Percentiles rank a stretch among this genome's conserved stretches.
Conservation (phyloP, 2,113 vertebrate species). For the Eptatretus burgeri region DNA sequence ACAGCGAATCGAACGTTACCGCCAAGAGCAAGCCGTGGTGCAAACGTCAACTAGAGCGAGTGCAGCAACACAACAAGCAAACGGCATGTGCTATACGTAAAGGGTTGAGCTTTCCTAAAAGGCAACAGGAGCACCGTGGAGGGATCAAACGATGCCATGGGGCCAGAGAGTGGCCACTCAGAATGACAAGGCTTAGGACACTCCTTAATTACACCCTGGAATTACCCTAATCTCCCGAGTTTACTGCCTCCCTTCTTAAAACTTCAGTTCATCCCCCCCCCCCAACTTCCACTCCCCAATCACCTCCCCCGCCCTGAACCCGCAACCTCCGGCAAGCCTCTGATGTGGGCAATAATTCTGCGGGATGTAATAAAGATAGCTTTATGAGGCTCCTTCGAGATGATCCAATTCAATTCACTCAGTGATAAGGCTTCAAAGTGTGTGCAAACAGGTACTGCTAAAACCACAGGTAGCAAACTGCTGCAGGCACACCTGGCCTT, state of each 20-base stretch:
- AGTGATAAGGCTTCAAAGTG: constrained; percentile 4
- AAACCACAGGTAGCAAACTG: constrained; percentile 1
- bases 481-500: not conserved
- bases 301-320: not conserved
- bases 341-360: not conserved
- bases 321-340: not conserved
- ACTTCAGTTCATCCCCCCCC: too few relatives aligned
- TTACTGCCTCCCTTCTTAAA: not conserved
- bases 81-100: not conserved
- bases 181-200: not conserved
- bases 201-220: constrained; percentile 4
- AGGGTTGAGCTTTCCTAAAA: not conserved
- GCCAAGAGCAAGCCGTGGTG: not conserved
- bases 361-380: not conserved
- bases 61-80: not conserved
- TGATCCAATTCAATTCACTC: not conserved
- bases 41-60: not conserved
- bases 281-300: too few relatives aligned
- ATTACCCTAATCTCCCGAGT: constrained; percentile 6
- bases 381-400: not conserved
- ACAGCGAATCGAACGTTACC: too few relatives aligned
- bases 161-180: not conserved
- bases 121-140: not conserved
- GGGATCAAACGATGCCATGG: not conserved
- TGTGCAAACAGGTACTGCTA: constrained; percentile 4